Conservation (phyloP, 2,797 vertebrate species). For the Crocidura indochinensis region DNA sequence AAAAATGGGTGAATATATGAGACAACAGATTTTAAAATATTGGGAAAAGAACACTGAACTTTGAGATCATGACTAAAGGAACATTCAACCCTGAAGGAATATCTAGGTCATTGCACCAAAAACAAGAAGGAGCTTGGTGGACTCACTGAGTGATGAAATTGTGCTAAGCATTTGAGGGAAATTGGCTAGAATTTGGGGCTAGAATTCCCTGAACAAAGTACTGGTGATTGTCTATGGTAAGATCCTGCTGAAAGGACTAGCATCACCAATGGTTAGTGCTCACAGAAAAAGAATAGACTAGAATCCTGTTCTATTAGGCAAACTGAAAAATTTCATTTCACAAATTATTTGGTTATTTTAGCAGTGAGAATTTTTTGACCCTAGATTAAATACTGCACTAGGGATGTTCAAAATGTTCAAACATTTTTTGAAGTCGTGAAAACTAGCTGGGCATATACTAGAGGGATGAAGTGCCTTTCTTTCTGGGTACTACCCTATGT, state of each 20-base stretch:
- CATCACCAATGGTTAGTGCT: background rate
- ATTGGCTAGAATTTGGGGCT: too few relatives aligned
- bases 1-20: background rate
- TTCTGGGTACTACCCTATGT: too few relatives aligned
- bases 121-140: background rate
- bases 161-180: background rate
- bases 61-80: background rate
- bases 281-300: background rate
- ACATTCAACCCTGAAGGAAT: background rate
- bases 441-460: too few relatives aligned
- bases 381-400: background rate
- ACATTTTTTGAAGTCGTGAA: background rate
- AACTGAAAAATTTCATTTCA: background rate
- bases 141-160: background rate
- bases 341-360: background rate
- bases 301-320: background rate
- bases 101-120: background rate
- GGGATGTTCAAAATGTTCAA: background rate
- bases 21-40: background rate
- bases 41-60: background rate
- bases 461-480: too few relatives aligned
- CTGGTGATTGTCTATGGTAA: background rate
- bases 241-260: background rate
- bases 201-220: background rate
- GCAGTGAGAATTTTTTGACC: background rate